Percentiles rank a stretch among this genome's conserved stretches.
These are phyloP conservation scores for Oncorhynchus gorbuscha DNA, from an alignment of 2,113 vertebrate genomes.

Conservation along the genomic window DNA sequence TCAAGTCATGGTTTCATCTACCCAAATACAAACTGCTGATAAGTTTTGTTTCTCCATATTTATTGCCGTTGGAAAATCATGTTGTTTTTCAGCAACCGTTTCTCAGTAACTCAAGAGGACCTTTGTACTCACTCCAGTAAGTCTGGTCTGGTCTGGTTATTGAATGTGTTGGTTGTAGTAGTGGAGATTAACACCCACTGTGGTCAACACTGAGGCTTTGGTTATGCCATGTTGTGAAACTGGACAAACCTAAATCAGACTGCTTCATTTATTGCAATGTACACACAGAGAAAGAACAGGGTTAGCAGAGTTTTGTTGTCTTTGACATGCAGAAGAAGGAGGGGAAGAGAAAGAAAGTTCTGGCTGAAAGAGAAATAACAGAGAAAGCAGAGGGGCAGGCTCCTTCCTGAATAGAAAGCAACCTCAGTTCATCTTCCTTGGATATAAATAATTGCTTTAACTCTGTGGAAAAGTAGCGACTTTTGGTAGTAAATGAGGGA, in stretches of 20 bases:
- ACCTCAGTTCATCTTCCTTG: background rate
- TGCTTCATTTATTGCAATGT: constrained; percentile 1
- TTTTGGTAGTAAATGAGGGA: background rate
- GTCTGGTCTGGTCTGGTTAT: background rate
- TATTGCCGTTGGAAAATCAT: too few species aligned
- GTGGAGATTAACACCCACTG: background rate
- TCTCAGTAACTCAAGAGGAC: too few species aligned
- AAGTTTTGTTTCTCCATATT: too few species aligned
- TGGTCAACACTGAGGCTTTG: background rate
- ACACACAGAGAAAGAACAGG: background rate
- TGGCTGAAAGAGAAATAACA: background rate
- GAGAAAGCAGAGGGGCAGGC: background rate
- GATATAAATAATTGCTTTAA: too few species aligned
- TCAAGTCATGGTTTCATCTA: too few species aligned
- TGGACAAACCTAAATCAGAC: constrained; percentile 8
- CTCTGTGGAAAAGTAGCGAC: background rate
- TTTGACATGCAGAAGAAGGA: background rate
- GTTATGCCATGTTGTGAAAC: background rate
- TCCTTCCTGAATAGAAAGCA: background rate
- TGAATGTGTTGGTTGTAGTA: background rate
- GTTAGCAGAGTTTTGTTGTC: background rate
- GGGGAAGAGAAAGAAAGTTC: background rate
- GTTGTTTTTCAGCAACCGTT: too few species aligned
- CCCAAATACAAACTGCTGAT: too few species aligned
- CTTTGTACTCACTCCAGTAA: too few species aligned